Base-by-base conservation (phyloP, 2,888 invertebrate genomes). In the Empis stercorea region DNA sequence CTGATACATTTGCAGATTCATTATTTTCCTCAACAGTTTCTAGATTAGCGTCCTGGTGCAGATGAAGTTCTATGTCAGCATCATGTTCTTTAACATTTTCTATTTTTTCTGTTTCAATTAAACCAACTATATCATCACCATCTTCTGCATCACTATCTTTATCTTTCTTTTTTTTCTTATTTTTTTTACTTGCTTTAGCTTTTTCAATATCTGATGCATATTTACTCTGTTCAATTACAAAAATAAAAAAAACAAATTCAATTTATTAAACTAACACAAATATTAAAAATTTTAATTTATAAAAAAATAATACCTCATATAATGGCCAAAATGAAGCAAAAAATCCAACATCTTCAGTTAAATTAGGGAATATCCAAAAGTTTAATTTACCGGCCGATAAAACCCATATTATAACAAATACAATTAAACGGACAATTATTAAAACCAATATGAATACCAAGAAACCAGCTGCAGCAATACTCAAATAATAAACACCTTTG, bases 321-420 rank as follows among this genome's bases (percentile, higher is more conserved):
- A 95, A 73, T 4, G 99, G 99, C 86, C 93, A 92, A 73, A 99
- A 99, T 0, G 96, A 97, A 9, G 96, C 96, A 56, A 97, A 85
- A 76, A 99, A 94, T 45, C 99, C 96, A 27, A 97, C 97, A 64
- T 99, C 99, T 70, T 97, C 99, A 0, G 95, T 95, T 39, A 99
- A 75, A 72, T 99, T 99, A n/a, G 99, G 99, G 59, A 99, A 76
- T 54, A 99, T 78, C 97, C 99, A 99, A 54, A 99, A 76, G 64
- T 96, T 93, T 67, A 96, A 88, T 59, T 85, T 79, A 6, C 96
- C 89, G 50, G 89, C 73, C 0, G 94, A 89, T 14, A 86, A 58
- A 10, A 84, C 64, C 95, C 96, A 99, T 16, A 99, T 80, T 10
- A 85, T 62, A 56, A 89, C 89, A 73, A 97, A 99, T 44, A 99